Conservation (phyloP, 2,888 invertebrate genomes). For the Spodoptera picta region DNA sequence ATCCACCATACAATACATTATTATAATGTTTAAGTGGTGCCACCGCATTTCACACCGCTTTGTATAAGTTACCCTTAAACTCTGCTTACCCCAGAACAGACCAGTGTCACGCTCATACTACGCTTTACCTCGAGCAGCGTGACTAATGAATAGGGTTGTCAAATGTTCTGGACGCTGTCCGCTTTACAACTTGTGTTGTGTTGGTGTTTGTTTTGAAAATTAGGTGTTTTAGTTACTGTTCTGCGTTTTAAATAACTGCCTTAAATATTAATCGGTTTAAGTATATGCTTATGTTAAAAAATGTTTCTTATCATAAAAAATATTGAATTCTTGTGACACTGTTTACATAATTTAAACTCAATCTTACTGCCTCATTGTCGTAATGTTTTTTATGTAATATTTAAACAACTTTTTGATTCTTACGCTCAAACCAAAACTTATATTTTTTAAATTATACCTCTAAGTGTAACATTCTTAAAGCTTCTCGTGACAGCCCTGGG, state of each 20-base stretch:
- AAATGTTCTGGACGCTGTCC: neutral
- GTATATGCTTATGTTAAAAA: too few relatives aligned
- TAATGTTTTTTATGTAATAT: too few relatives aligned
- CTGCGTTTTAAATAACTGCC: too few relatives aligned
- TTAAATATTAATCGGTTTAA: too few relatives aligned
- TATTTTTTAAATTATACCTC: too few relatives aligned
- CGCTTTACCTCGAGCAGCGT: conserved; percentile 53
- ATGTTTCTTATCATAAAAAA: too few relatives aligned
- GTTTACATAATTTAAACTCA: too few relatives aligned
- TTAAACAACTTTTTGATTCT: too few relatives aligned
- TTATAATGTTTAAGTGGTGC: conserved; percentile 51
- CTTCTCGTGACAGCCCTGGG: conserved; percentile 44
- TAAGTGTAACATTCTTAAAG: neutral
- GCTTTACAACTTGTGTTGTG: neutral
- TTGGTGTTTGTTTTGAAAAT: neutral
- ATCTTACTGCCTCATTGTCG: too few relatives aligned
- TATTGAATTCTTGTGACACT: too few relatives aligned
- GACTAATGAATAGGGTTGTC: conserved; percentile 50
- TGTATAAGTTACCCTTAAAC: conserved; percentile 42
- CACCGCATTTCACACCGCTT: conserved; percentile 48
- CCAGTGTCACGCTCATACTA: conserved; percentile 50
- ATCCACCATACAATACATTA: conserved; percentile 34
- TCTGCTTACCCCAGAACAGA: conserved; percentile 46
- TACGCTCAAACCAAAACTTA: too few relatives aligned
- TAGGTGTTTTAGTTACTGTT: too few relatives aligned